Base-by-base conservation (phyloP, 2,888 invertebrate genomes). In the Caenorhabditis sp. region DNA sequence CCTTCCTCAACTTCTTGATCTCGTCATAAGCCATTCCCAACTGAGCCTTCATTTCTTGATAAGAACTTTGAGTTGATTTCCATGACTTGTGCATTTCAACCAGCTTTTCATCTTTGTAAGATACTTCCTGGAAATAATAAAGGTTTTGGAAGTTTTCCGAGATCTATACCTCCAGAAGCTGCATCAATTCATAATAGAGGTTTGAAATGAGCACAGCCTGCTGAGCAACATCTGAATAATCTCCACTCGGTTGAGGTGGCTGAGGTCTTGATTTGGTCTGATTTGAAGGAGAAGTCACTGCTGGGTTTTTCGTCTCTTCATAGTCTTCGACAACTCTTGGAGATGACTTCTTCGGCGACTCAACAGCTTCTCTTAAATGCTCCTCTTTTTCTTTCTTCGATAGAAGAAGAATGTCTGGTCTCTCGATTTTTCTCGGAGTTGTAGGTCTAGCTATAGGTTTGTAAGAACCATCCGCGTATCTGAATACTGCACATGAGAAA, bases 171-270 rank as follows among this genome's bases (percentile, higher is more conserved):
- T 86, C 82, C 1, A 90, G 70, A 10, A 89, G 74, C 28, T 83
- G 77, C 85, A 89, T 86, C 16, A 88, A 58, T 61, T 90, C 89
- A 64, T 87, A 86, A 61, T 89, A 86, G 10, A 90, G 69, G 24
- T 87, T 86, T 12, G 89, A 83, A 38, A 90, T 89, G 19, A 90
- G 73, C 56, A 89, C 79, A 10, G 90, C 86, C 47, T 84, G 86
- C 31, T 82, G 84, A 61, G 85, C 86, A 10, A 79, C 61, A 35
- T 86, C 85, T 26, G 82, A 79, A n/a, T 66, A 77, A 38, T 70
- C 66, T 47, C 41, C 35, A 10, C 28, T 47, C 1, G 14, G 22
- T 14, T n/a, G 26, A 54, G 54, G 5, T 54, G 26, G 41, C 2
- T 22, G 24, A 22, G 26, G n/a, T 38, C 24, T 26, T 2, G 58